Percentiles rank a stretch among this genome's conserved stretches.
Conservation (phyloP, 2,113 vertebrate genomes). For the Chascanopsetta lugubris region DNA sequence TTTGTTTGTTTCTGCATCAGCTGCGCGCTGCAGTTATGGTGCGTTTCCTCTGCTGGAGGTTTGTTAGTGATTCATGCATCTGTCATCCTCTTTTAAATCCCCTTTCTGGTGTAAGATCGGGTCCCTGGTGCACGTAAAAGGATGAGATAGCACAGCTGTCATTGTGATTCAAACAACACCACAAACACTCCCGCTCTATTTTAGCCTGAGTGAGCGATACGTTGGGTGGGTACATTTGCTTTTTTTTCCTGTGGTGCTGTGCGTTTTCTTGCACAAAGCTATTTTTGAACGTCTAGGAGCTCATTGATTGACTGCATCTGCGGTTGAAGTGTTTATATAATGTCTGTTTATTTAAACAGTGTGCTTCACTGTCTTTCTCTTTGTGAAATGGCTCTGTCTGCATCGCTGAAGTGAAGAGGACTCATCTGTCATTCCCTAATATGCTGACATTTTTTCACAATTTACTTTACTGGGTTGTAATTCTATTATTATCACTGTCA, state of each 20-base stretch:
- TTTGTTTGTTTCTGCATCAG: slow-evolving; percentile 30
- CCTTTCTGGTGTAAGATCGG: neutral
- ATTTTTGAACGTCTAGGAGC: too few relatives aligned
- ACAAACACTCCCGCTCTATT: neutral
- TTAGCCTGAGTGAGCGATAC: neutral
- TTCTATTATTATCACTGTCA: neutral
- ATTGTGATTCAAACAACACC: neutral
- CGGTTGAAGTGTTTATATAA: slow-evolving; percentile 48
- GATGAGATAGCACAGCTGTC: neutral
- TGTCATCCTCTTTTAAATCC: neutral
- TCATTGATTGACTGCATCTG: slow-evolving; percentile 21
- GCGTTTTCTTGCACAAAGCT: neutral
- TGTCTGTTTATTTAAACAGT: neutral
- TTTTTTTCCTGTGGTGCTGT: neutral
- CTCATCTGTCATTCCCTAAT: neutral
- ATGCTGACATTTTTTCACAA: neutral
- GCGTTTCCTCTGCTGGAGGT: neutral
- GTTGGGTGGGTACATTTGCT: neutral
- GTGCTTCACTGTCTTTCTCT: slow-evolving; percentile 14
- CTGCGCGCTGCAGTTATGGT: slow-evolving; percentile 9
- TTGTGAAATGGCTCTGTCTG: slow-evolving; percentile 27
- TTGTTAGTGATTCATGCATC: slow-evolving; percentile 7
- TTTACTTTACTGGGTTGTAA: neutral
- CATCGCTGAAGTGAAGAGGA: neutral
- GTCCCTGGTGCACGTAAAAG: neutral